Evolutionary conservation across 2,888 invertebrate genomes (phyloP).

Genomic region (Eurois occulta): DNA sequence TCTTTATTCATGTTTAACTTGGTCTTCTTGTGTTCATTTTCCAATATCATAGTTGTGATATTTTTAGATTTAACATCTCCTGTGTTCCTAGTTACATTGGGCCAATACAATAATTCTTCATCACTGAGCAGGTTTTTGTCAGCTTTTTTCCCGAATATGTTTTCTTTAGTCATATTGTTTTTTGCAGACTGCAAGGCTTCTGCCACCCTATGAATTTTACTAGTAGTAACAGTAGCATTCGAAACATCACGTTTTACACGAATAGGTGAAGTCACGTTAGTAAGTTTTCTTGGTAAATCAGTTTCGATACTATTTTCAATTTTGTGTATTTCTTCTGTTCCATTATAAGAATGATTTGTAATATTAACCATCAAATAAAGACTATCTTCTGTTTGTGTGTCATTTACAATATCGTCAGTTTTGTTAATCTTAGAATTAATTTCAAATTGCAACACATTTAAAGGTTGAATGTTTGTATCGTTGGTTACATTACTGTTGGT

Average conservation of each 20-base stretch:
- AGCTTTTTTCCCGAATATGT: conserved; percentile 67
- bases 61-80: conserved; percentile 70
- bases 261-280: conserved; percentile 69
- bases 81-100: conserved; percentile 70
- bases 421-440: conserved; percentile 63
- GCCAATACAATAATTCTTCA: conserved; percentile 83
- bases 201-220: conserved; percentile 28
- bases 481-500: conserved; percentile 54
- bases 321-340: conserved; percentile 69
- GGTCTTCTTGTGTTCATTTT: conserved; percentile 80
- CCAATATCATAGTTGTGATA: conserved; percentile 81
- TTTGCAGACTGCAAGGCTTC: conserved; percentile 17
- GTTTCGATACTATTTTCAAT: conserved; percentile 83
- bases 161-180: conserved; percentile 55
- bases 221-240: conserved; percentile 25
- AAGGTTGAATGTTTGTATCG: conserved; percentile 55
- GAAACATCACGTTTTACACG: conserved; percentile 76
- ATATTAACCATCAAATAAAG: conserved; percentile 78
- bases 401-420: conserved; percentile 66
- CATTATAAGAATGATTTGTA: conserved; percentile 76
- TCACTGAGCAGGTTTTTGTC: conserved; percentile 75
- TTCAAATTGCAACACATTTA: conserved; percentile 55
- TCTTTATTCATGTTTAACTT: conserved; percentile 82
- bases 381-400: conserved; percentile 73
- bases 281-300: conserved; percentile 71